Conservation (phyloP, 2,888 invertebrate genomes). For the Embidobia sp. region DNA sequence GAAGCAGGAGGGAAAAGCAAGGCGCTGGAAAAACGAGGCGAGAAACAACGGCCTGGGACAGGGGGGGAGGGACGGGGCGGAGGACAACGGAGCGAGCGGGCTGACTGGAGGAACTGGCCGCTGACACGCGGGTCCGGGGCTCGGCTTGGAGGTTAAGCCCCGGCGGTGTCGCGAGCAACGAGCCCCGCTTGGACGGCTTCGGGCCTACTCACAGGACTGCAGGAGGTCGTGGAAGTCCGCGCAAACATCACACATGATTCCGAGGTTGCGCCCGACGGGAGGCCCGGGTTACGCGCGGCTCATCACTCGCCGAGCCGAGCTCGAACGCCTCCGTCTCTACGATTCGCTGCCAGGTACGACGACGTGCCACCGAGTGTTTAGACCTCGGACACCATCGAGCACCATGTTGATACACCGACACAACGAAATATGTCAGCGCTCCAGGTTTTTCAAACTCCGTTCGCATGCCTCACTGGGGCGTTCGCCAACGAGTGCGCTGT, state of each 20-base stretch:
- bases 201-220: constrained; percentile 87
- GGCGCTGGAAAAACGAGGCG: no score
- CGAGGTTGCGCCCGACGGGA: constrained; percentile 65
- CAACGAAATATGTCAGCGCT: constrained; percentile 56
- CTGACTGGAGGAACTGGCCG: no score
- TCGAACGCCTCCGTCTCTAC: constrained; percentile 4
- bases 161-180: constrained; percentile 30
- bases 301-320: constrained; percentile 54
- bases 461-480: constrained; percentile 4
- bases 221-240: constrained; percentile 96
- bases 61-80: no score
- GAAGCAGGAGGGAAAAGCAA: no score
- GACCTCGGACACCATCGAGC: constrained; percentile 50
- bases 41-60: no score
- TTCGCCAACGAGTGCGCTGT: not conserved
- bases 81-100: not conserved
- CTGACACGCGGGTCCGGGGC: no score
- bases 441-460: constrained; percentile 48
- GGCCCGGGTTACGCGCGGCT: constrained; percentile 56
- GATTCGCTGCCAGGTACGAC: constrained; percentile 24
- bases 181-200: constrained; percentile 17
- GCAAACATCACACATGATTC: constrained; percentile 95
- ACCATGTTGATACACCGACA: constrained; percentile 59
- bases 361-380: constrained; percentile 53
- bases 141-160: constrained; percentile 42